Evolutionary conservation across 2,888 invertebrate genomes (phyloP), one percentile per base, ranked within the genome.

Genomic region (Zhengitettix transpicula): DNA sequence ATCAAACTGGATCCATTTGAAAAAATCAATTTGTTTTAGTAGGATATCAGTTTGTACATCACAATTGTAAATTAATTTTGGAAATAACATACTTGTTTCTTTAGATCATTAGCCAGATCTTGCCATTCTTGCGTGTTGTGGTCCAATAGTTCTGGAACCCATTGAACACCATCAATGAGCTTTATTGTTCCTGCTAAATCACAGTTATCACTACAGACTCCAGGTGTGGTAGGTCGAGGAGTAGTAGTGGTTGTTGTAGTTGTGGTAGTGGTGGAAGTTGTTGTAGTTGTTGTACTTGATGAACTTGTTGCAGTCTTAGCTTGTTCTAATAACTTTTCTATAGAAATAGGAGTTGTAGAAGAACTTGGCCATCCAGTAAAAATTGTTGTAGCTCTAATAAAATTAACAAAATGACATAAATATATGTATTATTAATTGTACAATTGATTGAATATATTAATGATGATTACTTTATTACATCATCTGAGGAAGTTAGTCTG

Each of bases 41-140:
- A 28, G 28, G 28, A 28, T 28, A 28, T 28, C n/a, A n/a, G 28
- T 28, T 28, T 28, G n/a, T n/a, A n/a, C 7, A 28, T 28, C 28
- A 28, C 28, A 28, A 7, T 5, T 28, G 28, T 28, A 28, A 28
- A 28, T 5, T 7, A 28, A 28, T 5, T 28, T 28, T 28, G 28
- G 28, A 7, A 28, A 28, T 47, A n/a, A 28, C 53, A 53, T 73
- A 90, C 89, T 81, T 90, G 87, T 65, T 81, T 79, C 73, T 88
- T 85, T 47, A 92, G 83, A 69, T 88, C 87, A 67, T 84, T 80
- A 0, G 91, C 90, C 44, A 92, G 75, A 63, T 81, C 80, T 71
- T 90, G 87, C 87, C 89, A 93, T 73, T 92, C 92, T 61, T 82
- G 78, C 1, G 92, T 92, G 69, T 92, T 89, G 67, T 89, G 84